Conservation (phyloP, 2,113 vertebrate genomes). For the Microcebus ravelobensis region DNA sequence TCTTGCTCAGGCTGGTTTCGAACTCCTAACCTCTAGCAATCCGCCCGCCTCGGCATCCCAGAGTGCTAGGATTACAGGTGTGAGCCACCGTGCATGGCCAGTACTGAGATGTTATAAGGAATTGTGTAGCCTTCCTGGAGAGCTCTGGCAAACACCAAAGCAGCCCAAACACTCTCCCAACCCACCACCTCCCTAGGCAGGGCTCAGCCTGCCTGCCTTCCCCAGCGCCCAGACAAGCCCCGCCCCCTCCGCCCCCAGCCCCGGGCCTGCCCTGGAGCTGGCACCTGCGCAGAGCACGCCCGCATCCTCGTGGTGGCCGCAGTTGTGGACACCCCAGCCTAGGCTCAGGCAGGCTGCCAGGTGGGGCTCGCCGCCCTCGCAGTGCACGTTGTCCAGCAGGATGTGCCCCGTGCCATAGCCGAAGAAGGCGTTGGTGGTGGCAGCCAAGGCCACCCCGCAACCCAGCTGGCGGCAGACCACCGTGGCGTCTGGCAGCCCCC, state of each 20-base stretch:
- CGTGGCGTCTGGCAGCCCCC: constrained; percentile 89
- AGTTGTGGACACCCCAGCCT: constrained; percentile 98
- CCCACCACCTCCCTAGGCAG: too few relatives aligned
- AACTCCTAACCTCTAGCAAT: too few relatives aligned
- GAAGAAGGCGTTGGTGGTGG: constrained; percentile 92
- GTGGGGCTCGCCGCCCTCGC: constrained; percentile 87
- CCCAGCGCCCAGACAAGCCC: too few relatives aligned
- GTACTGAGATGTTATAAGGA: not conserved
- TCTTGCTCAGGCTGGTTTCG: too few relatives aligned
- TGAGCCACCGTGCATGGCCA: not conserved
- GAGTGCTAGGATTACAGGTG: too few relatives aligned
- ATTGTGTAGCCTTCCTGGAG: not conserved
- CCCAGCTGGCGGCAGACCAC: constrained; percentile 95
- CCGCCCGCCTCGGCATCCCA: too few relatives aligned
- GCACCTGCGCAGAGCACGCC: constrained; percentile 93
- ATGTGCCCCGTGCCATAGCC: constrained; percentile 93
- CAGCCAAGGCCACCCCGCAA: constrained; percentile 89
- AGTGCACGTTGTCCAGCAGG: constrained; percentile 95
- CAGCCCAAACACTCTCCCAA: accelerated
- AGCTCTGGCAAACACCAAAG: not conserved
- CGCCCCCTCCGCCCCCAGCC: too few relatives aligned
- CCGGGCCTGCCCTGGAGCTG: not conserved
- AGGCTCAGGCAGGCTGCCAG: constrained; percentile 90
- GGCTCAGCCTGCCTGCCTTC: not conserved
- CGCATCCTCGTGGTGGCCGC: constrained; percentile 96